Conservation (phyloP, 2,797 vertebrate species). For the Alouatta caraya region DNA sequence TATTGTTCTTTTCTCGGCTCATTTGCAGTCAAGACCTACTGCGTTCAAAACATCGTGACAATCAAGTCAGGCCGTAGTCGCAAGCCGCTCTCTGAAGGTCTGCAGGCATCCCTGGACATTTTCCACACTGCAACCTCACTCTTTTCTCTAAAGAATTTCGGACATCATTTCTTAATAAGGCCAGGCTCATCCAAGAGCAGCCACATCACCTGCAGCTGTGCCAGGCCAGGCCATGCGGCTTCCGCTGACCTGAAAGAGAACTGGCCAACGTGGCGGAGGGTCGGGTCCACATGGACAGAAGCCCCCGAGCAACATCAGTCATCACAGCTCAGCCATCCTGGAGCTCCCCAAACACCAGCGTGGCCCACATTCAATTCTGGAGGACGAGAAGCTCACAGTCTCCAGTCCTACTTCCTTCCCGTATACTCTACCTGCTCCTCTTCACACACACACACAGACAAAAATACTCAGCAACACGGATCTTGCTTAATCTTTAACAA, state of each 20-base stretch:
- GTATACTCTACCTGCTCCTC: not conserved
- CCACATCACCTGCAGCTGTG: rapidly evolving
- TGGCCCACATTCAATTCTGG: not conserved
- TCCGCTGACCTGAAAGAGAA: not conserved
- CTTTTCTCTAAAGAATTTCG: not conserved
- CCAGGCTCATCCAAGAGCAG: not conserved
- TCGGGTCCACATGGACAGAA: not conserved
- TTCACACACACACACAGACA: not conserved
- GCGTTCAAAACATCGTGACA: not conserved
- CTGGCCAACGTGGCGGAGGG: not conserved
- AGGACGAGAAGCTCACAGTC: not conserved
- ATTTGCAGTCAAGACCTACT: not conserved
- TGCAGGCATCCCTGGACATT: no score
- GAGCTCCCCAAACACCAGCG: no score
- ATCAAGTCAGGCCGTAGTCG: not conserved
- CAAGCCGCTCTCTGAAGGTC: not conserved
- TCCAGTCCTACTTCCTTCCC: not conserved
- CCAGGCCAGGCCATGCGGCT: not conserved
- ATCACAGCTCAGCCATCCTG: not conserved
- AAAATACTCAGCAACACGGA: not conserved
- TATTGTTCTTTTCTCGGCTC: not conserved
- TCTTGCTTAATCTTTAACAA: not conserved
- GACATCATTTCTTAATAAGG: not conserved
- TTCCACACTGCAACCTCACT: not conserved
- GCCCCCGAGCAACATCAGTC: no score